Evolutionary conservation across 2,797 vertebrate genomes (phyloP), one percentile per base, ranked within the genome.

Genomic region (Coracias cyanogaster): DNA sequence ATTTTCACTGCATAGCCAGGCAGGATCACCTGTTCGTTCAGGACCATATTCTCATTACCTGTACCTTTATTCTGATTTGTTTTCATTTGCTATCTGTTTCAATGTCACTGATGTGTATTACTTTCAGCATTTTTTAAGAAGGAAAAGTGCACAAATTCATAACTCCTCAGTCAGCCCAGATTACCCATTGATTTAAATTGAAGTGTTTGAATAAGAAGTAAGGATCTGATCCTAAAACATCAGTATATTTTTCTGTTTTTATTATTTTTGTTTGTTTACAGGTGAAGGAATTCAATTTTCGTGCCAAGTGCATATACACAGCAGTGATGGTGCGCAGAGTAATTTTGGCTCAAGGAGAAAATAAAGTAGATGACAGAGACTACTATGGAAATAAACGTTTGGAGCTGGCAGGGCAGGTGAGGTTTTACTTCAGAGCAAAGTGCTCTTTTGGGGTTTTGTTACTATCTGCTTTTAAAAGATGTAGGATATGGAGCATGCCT

Each of bases 201-300:
- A 31, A 58, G 7, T 18, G 7, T 90, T 86, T 74, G 64, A 54
- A 15, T 76, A 45, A 86, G 9, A 67, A 6, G 55, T 61, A n/a
- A 73, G 45, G 15, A 72, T 5, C 24, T 81, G 35, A 41, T 74
- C 33, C 29, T 26, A 26, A 86, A 76, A 41, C 45, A 35, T 6
- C 43, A 39, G 4, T 52, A 8, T 86, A 54, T 16, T 17, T 46
- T 31, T 25, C 4, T 46, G 60, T 64, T 21, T 6, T 43, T 69
- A 7, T 39, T 16, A 17, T 33, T 51, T 61, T 74, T 39, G 9
- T 55, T n/a, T 86, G 3, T 73, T 96, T 85, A 28, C 73, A 99
- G 99, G 99, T 99, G 28, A 99, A 99, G 94, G 99, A 99, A 95
- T 99, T 99, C 97, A 99, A 99, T 97, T 99, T 99, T 94, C 98